Evolutionary conservation across 2,113 vertebrate genomes (phyloP).

Genomic region (Eurypyga helias): DNA sequence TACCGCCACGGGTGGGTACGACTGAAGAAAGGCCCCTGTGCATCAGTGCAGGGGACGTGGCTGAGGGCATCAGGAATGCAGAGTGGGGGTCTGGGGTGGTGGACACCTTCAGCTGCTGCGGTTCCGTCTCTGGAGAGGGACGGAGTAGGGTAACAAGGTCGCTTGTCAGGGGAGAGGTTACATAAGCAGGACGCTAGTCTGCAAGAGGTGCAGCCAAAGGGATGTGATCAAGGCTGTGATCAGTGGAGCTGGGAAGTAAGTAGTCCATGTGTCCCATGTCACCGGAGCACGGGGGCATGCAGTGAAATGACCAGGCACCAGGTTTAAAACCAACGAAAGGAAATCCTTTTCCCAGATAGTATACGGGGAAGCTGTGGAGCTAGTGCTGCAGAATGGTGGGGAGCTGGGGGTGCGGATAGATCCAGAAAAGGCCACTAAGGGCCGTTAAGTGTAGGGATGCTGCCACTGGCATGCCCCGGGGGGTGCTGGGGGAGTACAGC

Average conservation of each 20-base stretch:
- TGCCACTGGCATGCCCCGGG: not conserved
- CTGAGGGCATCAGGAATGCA: not conserved
- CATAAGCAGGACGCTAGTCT: not conserved
- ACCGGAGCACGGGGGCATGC: not conserved
- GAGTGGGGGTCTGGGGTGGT: not conserved
- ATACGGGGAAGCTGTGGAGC: not conserved
- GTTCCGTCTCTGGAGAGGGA: not conserved
- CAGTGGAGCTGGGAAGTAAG: not conserved
- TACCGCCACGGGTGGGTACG: not conserved
- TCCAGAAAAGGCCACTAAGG: not conserved
- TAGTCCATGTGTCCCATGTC: not conserved
- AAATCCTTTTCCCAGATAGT: not conserved
- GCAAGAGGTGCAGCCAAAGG: not conserved
- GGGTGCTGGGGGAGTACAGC: too few relatives aligned
- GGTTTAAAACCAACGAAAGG: not conserved
- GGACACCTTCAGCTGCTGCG: not conserved
- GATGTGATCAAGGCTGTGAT: not conserved
- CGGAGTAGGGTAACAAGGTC: not conserved
- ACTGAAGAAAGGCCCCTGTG: not conserved
- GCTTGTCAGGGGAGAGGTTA: not conserved
- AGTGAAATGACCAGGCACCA: not conserved
- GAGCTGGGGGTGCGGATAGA: not conserved
- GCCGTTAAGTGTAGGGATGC: not conserved
- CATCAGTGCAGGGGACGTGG: not conserved
- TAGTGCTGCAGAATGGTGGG: not conserved